A percentile compares a stretch with the other conserved stretches of the same genome.
Evolutionary conservation across 2,113 vertebrate genomes (phyloP).

Genomic region (Illadopsis cleaveri): DNA sequence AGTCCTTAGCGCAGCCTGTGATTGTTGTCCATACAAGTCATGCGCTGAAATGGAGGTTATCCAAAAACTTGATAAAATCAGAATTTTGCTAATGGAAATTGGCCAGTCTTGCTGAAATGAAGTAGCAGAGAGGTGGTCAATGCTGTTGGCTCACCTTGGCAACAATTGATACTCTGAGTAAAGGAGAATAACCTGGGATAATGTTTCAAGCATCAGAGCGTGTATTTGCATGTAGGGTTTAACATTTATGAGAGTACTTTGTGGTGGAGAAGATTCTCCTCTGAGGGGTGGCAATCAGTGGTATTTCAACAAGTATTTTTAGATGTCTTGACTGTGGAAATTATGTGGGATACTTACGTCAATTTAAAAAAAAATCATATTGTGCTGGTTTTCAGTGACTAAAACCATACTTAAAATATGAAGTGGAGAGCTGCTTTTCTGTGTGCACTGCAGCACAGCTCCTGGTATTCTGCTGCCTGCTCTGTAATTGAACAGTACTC

Average conservation of each 20-base stretch:
- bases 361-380: not conserved
- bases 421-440: not conserved
- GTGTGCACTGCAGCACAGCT: not conserved
- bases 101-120: not conserved
- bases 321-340: not conserved
- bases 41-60: not conserved
- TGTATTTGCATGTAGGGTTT: fast-evolving
- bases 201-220: not conserved
- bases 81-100: slow-evolving; percentile 14
- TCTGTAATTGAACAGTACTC: not conserved
- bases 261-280: not conserved
- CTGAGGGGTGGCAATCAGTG: not conserved
- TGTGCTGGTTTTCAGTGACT: not conserved
- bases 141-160: not conserved
- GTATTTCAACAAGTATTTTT: slow-evolving; percentile 33
- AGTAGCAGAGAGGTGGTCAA: not conserved
- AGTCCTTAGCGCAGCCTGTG: not conserved
- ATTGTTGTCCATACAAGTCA: not conserved
- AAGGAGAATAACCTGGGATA: not conserved
- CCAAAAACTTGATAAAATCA: not conserved
- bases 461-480: not conserved
- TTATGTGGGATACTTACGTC: not conserved
- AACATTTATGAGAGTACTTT: not conserved
- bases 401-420: not conserved
- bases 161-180: not conserved